Base-by-base conservation (phyloP, 2,888 invertebrate species). In the Liopterus haemorrhoidalis region DNA sequence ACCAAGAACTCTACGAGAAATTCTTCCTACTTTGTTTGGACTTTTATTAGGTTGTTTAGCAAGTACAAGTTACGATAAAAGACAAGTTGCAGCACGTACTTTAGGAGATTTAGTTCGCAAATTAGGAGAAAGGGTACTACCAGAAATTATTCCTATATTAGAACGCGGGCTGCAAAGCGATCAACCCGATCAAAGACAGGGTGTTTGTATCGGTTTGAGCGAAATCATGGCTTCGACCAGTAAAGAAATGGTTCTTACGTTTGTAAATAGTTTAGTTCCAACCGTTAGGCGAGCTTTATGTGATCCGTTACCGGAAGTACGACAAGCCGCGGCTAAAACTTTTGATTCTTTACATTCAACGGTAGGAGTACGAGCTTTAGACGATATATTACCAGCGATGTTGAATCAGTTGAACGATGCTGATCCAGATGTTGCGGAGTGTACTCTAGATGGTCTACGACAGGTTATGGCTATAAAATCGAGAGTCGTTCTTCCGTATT, bases 391-490 rank as follows among this genome's bases (percentile, higher is more conserved):
- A 53, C 94, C 95, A 42, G 80, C 84, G 49, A 85, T 99, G 79
- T 75, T 99, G 56, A 81, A 82, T 18, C 79, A 84, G 61, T 62
- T 87, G 76, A 84, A 85, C 56, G 79, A 89, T 63, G 81, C 85
- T 1, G 84, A 94, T 70, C 76, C 81, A 0, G 78, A 76, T 15
- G 70, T 82, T 39, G 90, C 90, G 0, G 95, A 95, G 62, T 85
- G 86, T 62, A 89, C 95, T 6, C 74, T 99, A 52, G 97, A 99
- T 66, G 99, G 97, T 14, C 74, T 99, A 54, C 81, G 91, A 46
- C 95, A 96, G 76, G 90, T 99, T 27, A 94, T 99, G 92, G 85
- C 90, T 9, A 89, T 96, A 46, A 97, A 96, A 71, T 92, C 94
- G 0, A 78, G 90, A 55, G 94, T 93, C 0, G 95, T 97, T 42